Conservation (phyloP, 2,888 invertebrate genomes). For the Agapostemon virescens region DNA sequence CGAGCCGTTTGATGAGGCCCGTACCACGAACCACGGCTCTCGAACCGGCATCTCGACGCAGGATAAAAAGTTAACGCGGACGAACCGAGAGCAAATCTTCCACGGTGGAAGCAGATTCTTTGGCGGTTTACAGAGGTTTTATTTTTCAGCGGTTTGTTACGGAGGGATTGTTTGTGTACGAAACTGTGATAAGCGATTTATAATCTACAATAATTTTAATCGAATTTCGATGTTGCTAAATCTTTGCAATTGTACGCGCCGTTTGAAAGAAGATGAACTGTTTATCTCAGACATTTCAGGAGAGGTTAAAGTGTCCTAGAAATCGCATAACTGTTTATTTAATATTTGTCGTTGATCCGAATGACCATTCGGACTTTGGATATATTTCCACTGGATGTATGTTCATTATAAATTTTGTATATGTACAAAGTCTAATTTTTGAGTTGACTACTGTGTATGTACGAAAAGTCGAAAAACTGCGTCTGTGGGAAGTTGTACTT, state of each 20-base stretch:
- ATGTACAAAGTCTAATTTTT: no score
- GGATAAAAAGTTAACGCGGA: slow-evolving; percentile 4
- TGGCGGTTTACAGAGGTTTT: not conserved
- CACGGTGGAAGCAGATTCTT: not conserved
- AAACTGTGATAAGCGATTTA: not conserved
- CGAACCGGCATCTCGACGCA: not conserved
- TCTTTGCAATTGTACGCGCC: not conserved
- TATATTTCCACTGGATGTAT: no score
- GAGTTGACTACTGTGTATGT: no score
- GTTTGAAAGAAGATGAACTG: not conserved
- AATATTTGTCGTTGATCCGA: no score
- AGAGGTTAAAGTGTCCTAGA: no score
- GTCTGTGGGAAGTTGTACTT: no score
- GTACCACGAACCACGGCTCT: not conserved
- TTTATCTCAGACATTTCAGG: no score
- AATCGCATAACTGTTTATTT: no score
- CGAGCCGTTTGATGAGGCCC: not conserved
- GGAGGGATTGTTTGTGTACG: not conserved
- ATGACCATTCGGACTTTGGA: no score
- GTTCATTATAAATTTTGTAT: no score
- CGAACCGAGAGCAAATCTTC: not conserved
- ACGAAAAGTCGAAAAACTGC: no score
- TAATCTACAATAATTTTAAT: not conserved
- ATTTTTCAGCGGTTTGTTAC: not conserved
- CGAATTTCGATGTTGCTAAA: not conserved